phyloP scores from a whole-genome alignment of 2,888 invertebrate species.

The Eulithis prunata region DNA sequence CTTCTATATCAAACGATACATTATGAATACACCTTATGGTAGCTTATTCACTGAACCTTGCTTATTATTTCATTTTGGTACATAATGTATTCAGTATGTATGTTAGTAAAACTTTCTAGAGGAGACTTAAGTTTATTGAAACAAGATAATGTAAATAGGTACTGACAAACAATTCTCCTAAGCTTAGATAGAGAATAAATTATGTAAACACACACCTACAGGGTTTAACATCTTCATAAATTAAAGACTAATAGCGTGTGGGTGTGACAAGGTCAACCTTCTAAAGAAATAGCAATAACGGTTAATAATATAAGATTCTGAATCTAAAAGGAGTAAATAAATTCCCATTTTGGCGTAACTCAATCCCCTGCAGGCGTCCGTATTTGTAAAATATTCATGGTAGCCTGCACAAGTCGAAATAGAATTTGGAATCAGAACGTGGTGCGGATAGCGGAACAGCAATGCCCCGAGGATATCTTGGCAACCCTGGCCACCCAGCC shows the following conservation, averaged over 20 bases:
- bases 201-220: constrained; percentile 35
- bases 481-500: constrained; percentile 23
- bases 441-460: constrained; percentile 32
- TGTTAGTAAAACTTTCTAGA: too few species aligned
- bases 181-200: constrained; percentile 25
- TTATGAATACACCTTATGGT: too few species aligned
- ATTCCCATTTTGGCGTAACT: constrained; percentile 11
- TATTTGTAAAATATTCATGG: constrained; percentile 35
- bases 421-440: constrained; percentile 40
- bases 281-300: constrained; percentile 28
- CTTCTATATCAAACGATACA: too few species aligned
- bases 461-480: constrained; percentile 31
- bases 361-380: constrained; percentile 2
- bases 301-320: constrained; percentile 17
- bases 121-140: neutral
- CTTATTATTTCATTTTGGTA: too few species aligned
- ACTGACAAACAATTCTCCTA: neutral
- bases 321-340: constrained; percentile 4
- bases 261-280: constrained; percentile 35
- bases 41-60: too few species aligned
- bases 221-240: constrained; percentile 36
- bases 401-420: constrained; percentile 34
- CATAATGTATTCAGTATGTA: too few species aligned
- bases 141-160: neutral
- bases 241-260: constrained; percentile 36